Base-by-base conservation (phyloP, 2,888 invertebrate genomes). In the Eupithecia tripunctaria region DNA sequence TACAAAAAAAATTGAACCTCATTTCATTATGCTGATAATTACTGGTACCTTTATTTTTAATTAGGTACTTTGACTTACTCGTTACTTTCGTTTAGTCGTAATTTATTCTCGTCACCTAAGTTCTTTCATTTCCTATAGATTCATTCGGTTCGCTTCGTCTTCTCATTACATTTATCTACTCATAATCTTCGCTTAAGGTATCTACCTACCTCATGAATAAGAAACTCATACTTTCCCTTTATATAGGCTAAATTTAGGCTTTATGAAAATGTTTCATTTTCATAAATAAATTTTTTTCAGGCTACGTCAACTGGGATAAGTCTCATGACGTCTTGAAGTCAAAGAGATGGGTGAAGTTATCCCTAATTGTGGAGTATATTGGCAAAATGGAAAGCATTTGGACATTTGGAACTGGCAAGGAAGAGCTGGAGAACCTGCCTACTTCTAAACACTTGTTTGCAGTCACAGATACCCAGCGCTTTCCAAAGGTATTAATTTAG, bases 311-410 rank as follows among this genome's bases (percentile, higher is more conserved):
- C 51, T 69, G 69, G 69, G 4, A 12, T 25, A 18, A 25, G 1
- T 64, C 63, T 18, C 69, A 69, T 51, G 69, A 63, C 10, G 36
- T 69, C 47, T 15, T 69, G 25, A 69, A 69, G 25, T n/a, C 69
- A 10, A 63, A 64, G 36, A 21, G 47, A 12, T 69, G 69, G 69
- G 69, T 69, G 21, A 69, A 69, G n/a, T 21, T 69, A 36, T 63
- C 69, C 51, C 27, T 14, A 43, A 47, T 69, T 29, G 14, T 29
- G 15, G 32, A 69, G 14, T 62, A 14, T 51, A 69, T 69, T 36
- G 47, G 32, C 10, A 43, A 51, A 43, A 69, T 64, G 69, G 69
- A 69, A 15, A 43, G 63, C 10, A 4, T 69, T 4, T 69, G 69
- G 69, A 21, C 21, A 7, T 64, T 69, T 21, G 51, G 51, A 15